phyloP scores from a whole-genome alignment of 2,113 vertebrate genomes.

The Paedocypris sp. region DNA sequence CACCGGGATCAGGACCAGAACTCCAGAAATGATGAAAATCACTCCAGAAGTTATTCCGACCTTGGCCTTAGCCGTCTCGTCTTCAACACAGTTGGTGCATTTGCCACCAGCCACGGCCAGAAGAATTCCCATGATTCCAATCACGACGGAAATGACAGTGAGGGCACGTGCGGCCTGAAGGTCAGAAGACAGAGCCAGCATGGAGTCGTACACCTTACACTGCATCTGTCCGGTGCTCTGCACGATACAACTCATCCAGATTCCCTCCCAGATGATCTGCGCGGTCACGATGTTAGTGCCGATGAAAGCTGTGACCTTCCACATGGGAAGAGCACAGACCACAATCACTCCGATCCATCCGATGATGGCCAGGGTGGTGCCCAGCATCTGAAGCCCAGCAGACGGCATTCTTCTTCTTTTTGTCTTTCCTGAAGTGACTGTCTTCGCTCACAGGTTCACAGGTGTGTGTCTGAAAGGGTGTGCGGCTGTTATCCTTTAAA shows the following conservation, averaged over 20 bases:
- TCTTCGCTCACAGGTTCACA: neutral
- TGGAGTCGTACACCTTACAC: constrained; percentile 68
- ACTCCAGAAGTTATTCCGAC: constrained; percentile 53
- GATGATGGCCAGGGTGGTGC: constrained; percentile 48
- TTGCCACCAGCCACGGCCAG: constrained; percentile 58
- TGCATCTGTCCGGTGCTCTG: constrained; percentile 73
- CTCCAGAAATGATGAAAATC: constrained; percentile 49
- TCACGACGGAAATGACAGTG: constrained; percentile 50
- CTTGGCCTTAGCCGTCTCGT: constrained; percentile 48
- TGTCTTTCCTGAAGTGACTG: neutral
- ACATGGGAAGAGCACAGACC: constrained; percentile 60
- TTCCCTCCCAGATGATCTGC: constrained; percentile 58
- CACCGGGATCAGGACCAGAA: constrained; percentile 57
- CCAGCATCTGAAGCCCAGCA: constrained; percentile 60
- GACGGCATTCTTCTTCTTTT: constrained; percentile 51
- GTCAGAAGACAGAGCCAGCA: constrained; percentile 59
- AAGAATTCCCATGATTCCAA: constrained; percentile 57
- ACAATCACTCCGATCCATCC: constrained; percentile 63
- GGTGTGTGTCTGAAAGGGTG: neutral
- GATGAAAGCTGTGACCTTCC: constrained; percentile 62
- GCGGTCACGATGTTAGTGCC: constrained; percentile 62
- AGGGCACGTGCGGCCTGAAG: constrained; percentile 64
- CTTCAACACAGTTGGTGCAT: constrained; percentile 63
- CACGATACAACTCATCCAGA: constrained; percentile 64
- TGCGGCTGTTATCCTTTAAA: constrained; percentile 8